A percentile compares a stretch with the other conserved stretches of the same genome.
Evolutionary conservation across 2,888 invertebrate species (phyloP).

Genomic region (Tachina grossa): DNA sequence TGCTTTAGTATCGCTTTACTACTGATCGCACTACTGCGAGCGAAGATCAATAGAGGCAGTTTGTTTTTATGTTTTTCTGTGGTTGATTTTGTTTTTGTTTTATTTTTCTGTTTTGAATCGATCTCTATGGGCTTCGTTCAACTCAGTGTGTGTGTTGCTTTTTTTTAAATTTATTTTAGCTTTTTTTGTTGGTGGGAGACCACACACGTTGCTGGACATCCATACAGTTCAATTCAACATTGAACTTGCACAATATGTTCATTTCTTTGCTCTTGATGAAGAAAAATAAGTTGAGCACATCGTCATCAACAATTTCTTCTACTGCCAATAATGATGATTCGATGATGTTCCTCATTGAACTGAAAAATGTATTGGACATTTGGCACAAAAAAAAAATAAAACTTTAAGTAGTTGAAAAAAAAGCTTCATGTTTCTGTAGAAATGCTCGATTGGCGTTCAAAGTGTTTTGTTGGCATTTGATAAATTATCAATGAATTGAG

Average conservation of each 20-base stretch:
- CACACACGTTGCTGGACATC: constrained; percentile 65
- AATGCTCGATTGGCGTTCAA: constrained; percentile 28
- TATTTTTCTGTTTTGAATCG: constrained; percentile 34
- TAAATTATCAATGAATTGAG: constrained; percentile 63
- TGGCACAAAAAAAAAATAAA: background rate
- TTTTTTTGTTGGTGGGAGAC: constrained; percentile 48
- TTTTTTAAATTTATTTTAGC: background rate
- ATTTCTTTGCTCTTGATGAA: constrained; percentile 10
- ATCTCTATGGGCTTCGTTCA: constrained; percentile 49
- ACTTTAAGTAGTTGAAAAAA: background rate
- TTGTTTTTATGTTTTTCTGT: constrained; percentile 35
- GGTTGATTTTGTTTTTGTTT: constrained; percentile 14
- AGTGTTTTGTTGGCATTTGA: constrained; percentile 51
- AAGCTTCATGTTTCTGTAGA: constrained; percentile 41
- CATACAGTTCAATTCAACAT: constrained; percentile 47
- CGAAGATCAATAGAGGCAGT: constrained; percentile 62
- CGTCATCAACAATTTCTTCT: constrained; percentile 45
- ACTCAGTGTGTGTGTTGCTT: constrained; percentile 24
- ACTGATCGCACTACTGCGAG: constrained; percentile 57
- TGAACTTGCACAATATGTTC: constrained; percentile 57
- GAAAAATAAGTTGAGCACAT: constrained; percentile 38
- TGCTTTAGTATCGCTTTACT: constrained; percentile 37
- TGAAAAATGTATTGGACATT: constrained; percentile 38
- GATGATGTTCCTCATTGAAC: constrained; percentile 42
- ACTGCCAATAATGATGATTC: constrained; percentile 47